Percentiles rank a stretch among this genome's conserved stretches.
phyloP scores from a whole-genome alignment of 2,888 invertebrate genomes.

The Coleophora flavipennella region DNA sequence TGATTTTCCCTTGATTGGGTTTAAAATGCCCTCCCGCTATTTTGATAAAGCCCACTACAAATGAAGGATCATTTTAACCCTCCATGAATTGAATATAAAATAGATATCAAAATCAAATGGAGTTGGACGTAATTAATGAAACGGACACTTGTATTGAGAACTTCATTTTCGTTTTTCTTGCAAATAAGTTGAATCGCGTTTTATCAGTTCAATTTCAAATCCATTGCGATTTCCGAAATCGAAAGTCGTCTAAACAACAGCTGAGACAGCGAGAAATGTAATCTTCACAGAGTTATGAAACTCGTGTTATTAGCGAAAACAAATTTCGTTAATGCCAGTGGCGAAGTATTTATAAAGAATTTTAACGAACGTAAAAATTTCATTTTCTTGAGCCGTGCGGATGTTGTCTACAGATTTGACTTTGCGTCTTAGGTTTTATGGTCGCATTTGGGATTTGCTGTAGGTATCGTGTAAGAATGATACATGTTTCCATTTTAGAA shows the following conservation, averaged over 20 bases:
- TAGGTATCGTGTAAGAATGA: constrained; percentile 30
- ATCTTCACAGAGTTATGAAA: constrained; percentile 1
- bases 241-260: too few species aligned
- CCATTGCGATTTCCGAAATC: too few species aligned
- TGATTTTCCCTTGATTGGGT: constrained; percentile 70
- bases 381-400: constrained; percentile 14
- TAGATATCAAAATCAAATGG: constrained; percentile 19
- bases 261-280: not conserved
- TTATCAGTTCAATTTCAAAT: too few species aligned
- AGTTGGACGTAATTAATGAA: constrained; percentile 19
- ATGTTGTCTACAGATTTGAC: constrained; percentile 14
- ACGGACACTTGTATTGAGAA: not conserved
- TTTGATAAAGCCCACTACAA: constrained; percentile 54
- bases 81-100: constrained; percentile 34
- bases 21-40: constrained; percentile 62
- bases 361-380: constrained; percentile 19
- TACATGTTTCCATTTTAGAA: constrained; percentile 66
- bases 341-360: constrained; percentile 5
- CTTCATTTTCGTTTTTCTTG: too few species aligned
- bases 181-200: too few species aligned
- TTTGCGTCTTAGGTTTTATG: constrained; percentile 21
- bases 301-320: constrained; percentile 4
- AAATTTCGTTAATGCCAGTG: constrained; percentile 3
- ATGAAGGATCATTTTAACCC: constrained; percentile 39
- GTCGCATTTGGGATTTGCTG: constrained; percentile 23